Conservation (phyloP, 1,140 invertebrate genomes). For the Vanessa tameamea region DNA sequence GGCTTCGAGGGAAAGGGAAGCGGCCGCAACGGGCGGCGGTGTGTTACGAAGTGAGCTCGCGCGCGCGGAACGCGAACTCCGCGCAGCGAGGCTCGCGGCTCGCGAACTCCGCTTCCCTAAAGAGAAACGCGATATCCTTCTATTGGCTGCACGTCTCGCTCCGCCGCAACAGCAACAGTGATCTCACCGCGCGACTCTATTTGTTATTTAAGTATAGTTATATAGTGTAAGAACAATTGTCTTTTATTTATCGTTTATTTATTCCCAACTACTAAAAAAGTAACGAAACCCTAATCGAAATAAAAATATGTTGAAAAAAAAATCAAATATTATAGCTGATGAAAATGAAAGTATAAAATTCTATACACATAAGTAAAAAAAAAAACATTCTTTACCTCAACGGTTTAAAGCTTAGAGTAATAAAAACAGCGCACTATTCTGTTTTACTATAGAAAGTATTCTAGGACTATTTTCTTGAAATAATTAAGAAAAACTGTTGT, state of each 20-base stretch:
- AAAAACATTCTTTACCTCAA: too few species aligned
- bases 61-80: slow-evolving; percentile 92
- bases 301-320: neutral
- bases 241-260: slow-evolving; percentile 53
- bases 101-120: slow-evolving; percentile 96
- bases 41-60: slow-evolving; percentile 90
- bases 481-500: slow-evolving; percentile 2
- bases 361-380: too few species aligned
- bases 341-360: too few species aligned
- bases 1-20: slow-evolving; percentile 94
- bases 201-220: slow-evolving; percentile 77
- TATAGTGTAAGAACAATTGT: slow-evolving; percentile 62
- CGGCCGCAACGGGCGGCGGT: slow-evolving; percentile 81
- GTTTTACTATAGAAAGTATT: neutral
- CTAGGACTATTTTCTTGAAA: neutral
- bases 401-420: too few species aligned
- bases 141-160: slow-evolving; percentile 90
- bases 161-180: slow-evolving; percentile 71
- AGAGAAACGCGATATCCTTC: slow-evolving; percentile 96
- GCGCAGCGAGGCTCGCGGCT: slow-evolving; percentile 93
- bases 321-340: too few species aligned
- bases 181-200: slow-evolving; percentile 69
- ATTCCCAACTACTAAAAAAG: neutral
- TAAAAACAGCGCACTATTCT: too few species aligned
- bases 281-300: neutral